Conservation (phyloP, 1,140 invertebrate genomes). For the Pinna nobilis region DNA sequence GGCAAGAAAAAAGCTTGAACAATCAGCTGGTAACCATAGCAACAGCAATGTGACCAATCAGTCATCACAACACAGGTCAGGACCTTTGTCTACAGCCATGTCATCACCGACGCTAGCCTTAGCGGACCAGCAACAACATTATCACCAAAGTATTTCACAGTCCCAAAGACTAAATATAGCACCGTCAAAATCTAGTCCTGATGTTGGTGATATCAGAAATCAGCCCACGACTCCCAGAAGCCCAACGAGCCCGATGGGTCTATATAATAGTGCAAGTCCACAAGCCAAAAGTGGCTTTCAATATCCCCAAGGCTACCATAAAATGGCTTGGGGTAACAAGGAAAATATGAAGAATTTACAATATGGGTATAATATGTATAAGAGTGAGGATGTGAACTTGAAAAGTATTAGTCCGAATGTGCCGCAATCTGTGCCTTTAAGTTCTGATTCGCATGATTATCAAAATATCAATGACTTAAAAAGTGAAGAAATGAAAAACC, state of each 20-base stretch:
- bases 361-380: not conserved
- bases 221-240: slow-evolving; percentile 31
- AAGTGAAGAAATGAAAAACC: no score
- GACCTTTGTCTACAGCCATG: slow-evolving; percentile 50
- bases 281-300: not conserved
- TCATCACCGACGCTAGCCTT: slow-evolving; percentile 57
- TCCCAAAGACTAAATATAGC: slow-evolving; percentile 3
- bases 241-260: slow-evolving; percentile 24
- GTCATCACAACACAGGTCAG: slow-evolving; percentile 27
- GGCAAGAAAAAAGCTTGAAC: slow-evolving; percentile 1
- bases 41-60: slow-evolving; percentile 9
- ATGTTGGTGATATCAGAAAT: slow-evolving; percentile 50
- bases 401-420: no score
- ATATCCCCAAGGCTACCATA: not conserved
- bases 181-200: slow-evolving; percentile 54
- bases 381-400: not conserved
- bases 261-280: no score
- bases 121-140: slow-evolving; percentile 7
- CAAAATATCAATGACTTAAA: slow-evolving; percentile 27
- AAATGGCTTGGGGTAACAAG: slow-evolving; percentile 2
- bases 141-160: slow-evolving; percentile 18
- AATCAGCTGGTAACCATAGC: slow-evolving; percentile 6
- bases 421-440: slow-evolving; percentile 18
- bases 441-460: slow-evolving; percentile 14
- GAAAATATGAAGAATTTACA: not conserved